Percentiles rank a stretch among this genome's conserved stretches.
Evolutionary conservation across 2,888 invertebrate species (phyloP).

Genomic region (Pteria penguin): DNA sequence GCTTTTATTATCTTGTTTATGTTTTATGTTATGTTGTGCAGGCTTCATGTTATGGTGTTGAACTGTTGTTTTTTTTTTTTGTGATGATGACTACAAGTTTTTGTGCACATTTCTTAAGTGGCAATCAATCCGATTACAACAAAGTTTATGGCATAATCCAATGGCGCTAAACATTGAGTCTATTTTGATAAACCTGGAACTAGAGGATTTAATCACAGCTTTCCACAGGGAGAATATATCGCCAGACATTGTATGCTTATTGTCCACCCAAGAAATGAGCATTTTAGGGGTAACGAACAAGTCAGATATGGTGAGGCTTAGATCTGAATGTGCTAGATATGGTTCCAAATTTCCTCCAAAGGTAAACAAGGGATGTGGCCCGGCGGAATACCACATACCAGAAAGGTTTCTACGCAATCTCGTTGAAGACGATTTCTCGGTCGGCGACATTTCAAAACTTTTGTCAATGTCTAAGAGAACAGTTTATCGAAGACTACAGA

Average conservation of each 20-base stretch:
- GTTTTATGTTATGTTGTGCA: background rate
- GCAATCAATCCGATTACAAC: too few relatives aligned
- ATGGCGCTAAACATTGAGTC: background rate
- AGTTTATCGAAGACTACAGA: slow-evolving; percentile 17
- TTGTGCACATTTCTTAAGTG: too few relatives aligned
- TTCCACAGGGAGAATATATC: slow-evolving; percentile 36
- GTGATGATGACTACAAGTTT: too few relatives aligned
- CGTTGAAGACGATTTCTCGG: slow-evolving; percentile 11
- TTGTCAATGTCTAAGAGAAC: slow-evolving; percentile 31
- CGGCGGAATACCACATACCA: slow-evolving; percentile 3
- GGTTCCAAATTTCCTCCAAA: slow-evolving; percentile 28
- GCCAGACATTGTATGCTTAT: slow-evolving; percentile 36
- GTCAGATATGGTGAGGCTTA: slow-evolving; percentile 40
- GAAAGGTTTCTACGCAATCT: slow-evolving; percentile 9
- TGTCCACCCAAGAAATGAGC: slow-evolving; percentile 34
- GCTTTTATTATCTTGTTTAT: background rate
- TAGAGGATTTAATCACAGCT: slow-evolving; percentile 1
- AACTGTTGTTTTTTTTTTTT: background rate
- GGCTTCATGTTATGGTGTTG: background rate
- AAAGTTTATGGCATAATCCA: background rate
- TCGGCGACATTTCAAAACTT: slow-evolving; percentile 21
- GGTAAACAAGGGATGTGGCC: slow-evolving; percentile 18
- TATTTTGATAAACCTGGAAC: slow-evolving; percentile 14
- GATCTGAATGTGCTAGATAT: slow-evolving; percentile 37
- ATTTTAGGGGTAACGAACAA: slow-evolving; percentile 31